Evolutionary conservation across 2,113 vertebrate species (phyloP).

Genomic region (Anser brachyrhynchus): DNA sequence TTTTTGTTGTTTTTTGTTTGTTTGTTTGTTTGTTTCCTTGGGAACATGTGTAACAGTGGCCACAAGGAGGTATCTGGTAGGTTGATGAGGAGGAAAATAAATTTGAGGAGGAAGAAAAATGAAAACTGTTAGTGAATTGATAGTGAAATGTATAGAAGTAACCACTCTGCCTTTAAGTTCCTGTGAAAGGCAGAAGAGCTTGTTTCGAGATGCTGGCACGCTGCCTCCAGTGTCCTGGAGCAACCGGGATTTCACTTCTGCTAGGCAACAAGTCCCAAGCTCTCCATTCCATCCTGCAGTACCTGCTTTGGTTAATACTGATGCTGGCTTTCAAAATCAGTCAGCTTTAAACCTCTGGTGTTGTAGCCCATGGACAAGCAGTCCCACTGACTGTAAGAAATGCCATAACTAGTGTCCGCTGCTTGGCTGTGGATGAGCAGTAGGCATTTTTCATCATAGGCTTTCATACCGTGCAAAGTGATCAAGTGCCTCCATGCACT

Average conservation of each 20-base stretch:
- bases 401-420: rapidly evolving
- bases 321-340: neutral
- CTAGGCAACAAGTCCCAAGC: neutral
- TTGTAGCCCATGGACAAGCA: neutral
- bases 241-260: neutral
- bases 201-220: neutral
- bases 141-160: neutral
- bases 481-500: neutral
- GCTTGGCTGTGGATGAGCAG: neutral
- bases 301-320: neutral
- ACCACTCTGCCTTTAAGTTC: neutral
- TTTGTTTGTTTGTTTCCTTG: too few species aligned
- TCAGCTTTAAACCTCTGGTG: neutral
- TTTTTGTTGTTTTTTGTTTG: too few species aligned
- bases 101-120: neutral
- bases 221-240: neutral
- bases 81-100: neutral
- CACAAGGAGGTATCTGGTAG: neutral
- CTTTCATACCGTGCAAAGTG: neutral
- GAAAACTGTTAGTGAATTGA: neutral
- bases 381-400: neutral
- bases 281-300: neutral
- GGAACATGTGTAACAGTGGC: neutral
- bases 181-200: neutral
- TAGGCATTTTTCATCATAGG: neutral